Base-by-base conservation (phyloP, 23 tunicate species). In the Styela plicata region DNA sequence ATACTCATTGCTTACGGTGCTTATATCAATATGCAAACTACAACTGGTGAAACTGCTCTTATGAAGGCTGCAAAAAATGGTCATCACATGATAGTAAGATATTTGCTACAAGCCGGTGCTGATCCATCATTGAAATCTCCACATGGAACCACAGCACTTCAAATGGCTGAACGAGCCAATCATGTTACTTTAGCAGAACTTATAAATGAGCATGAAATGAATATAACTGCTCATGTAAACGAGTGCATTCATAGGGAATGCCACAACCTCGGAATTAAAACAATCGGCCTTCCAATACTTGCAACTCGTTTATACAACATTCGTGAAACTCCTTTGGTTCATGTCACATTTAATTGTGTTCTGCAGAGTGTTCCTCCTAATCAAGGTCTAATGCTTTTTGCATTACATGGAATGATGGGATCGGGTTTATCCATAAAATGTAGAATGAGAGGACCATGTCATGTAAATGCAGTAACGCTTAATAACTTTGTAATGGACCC, bases 401-500 rank as follows among this genome's bases (percentile, higher is more conserved):
- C 94, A 19, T 85, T 89, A 28, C 94, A 89, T 34, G 94, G 94
- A 5, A 79, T 80, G 73, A 74, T 80, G 28, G 88, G 82, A 16
- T 25, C 85, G 24, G 85, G 88, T 1, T 44, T 89, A 61, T 69
- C 82, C 31, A 29, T 84, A 1, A 89, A 89, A 74, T 89, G 94
- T 35, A 83, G 94, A 16, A 80, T 89, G 88, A 69, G 94, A 64
- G 94, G 94, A 18, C 94, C 94, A 2, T 89, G 94, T 57, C 71
- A 89, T 65, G 88, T 89, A 27, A 89, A 71, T 62, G 85, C 88
- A 20, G 85, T 89, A 74, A 74, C 83, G 2, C 64, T 84, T 22
- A 89, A 89, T 73, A 79, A 89, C 34, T 73, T 70, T 25, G 88
- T 89, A 7, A 89, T 89, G 94, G 88, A 89, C 31, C 94, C 94